Conservation (phyloP, 2,888 invertebrate species). For the Strigamia transsilvanica region DNA sequence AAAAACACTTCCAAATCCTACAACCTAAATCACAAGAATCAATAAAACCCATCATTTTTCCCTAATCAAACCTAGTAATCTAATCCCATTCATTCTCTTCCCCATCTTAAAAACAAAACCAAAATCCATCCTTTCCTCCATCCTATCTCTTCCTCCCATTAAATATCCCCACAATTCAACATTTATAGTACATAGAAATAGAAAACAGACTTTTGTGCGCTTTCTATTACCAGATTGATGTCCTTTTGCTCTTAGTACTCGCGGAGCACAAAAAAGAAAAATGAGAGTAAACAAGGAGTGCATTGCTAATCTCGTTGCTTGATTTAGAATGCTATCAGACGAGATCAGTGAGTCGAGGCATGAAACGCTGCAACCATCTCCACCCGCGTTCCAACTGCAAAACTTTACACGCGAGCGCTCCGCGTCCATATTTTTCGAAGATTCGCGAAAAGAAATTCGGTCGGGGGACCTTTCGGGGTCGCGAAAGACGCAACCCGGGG, state of each 20-base stretch:
- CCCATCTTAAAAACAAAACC: background rate
- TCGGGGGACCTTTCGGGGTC: background rate
- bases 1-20: too few relatives aligned
- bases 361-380: background rate
- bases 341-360: constrained; percentile 26
- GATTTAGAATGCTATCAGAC: constrained; percentile 9
- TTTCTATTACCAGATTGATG: constrained; percentile 15
- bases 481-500: background rate
- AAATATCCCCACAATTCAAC: constrained; percentile 26
- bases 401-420: background rate
- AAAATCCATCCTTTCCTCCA: background rate
- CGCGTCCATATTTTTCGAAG: background rate
- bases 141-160: constrained; percentile 3
- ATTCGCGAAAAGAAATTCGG: too few relatives aligned
- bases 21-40: too few relatives aligned
- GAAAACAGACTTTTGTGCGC: background rate
- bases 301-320: constrained; percentile 35
- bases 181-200: background rate
- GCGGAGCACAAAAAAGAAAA: background rate
- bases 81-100: background rate
- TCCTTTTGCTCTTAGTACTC: constrained; percentile 31
- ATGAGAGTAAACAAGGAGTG: constrained; percentile 9
- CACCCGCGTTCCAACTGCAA: background rate
- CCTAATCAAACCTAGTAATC: background rate
- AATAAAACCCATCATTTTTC: too few relatives aligned